A percentile compares a stretch with the other conserved stretches of the same genome.
These are phyloP conservation scores for Xanthia togata DNA, from an alignment of 2,888 invertebrate genomes.

Conservation along the genomic window DNA sequence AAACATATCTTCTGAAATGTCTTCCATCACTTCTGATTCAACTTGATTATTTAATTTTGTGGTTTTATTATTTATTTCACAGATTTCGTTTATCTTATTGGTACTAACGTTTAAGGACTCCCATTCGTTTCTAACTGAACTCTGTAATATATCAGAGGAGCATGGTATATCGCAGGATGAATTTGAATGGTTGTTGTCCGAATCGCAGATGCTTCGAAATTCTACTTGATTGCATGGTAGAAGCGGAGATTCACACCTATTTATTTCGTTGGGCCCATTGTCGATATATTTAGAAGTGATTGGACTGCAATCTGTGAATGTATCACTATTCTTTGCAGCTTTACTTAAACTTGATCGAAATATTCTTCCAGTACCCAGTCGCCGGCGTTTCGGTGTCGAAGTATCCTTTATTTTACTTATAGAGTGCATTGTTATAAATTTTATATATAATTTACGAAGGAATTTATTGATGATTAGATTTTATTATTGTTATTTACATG, in stretches of 20 bases:
- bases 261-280: slow-evolving; percentile 44
- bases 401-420: slow-evolving; percentile 67
- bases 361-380: slow-evolving; percentile 77
- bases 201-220: slow-evolving; percentile 77
- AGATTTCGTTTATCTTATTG: slow-evolving; percentile 63
- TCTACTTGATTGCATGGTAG: slow-evolving; percentile 87
- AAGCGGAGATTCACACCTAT: slow-evolving; percentile 81
- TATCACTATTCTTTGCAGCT: slow-evolving; percentile 57
- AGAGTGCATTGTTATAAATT: slow-evolving; percentile 68
- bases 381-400: slow-evolving; percentile 84
- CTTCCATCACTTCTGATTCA: slow-evolving; percentile 71
- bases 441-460: not conserved
- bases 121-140: slow-evolving; percentile 74
- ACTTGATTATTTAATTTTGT: slow-evolving; percentile 21
- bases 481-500: slow-evolving; percentile 26
- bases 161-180: slow-evolving; percentile 75
- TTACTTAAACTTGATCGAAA: slow-evolving; percentile 65
- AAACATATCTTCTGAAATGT: slow-evolving; percentile 82
- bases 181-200: slow-evolving; percentile 75
- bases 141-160: slow-evolving; percentile 76
- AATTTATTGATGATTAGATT: not conserved
- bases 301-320: slow-evolving; percentile 69
- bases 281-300: slow-evolving; percentile 65
- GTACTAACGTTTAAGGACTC: slow-evolving; percentile 75
- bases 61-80: slow-evolving; percentile 44